phyloP scores from a whole-genome alignment of 2,797 vertebrate species.

The Borostomias antarcticus region DNA sequence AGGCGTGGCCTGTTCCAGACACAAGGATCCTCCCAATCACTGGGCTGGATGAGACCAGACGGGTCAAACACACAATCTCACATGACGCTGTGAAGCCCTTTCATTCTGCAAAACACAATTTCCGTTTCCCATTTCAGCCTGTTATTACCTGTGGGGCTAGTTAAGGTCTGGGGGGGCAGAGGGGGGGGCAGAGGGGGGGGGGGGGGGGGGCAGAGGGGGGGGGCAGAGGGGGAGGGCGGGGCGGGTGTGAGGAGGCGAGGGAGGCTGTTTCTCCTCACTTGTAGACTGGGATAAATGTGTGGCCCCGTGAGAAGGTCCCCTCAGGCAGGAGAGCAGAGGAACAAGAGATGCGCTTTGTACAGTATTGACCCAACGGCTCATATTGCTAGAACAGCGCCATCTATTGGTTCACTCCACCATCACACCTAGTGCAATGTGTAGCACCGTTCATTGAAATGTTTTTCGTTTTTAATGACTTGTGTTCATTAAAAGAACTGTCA shows the following conservation, averaged over 20 bases:
- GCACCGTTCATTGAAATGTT: conserved; percentile 40
- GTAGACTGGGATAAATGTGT: conserved; percentile 53
- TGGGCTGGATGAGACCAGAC: conserved; percentile 51
- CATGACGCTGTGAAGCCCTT: conserved; percentile 58
- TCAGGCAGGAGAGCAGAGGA: conserved; percentile 47
- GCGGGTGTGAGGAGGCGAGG: conserved; percentile 30
- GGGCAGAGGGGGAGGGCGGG: conserved; percentile 30
- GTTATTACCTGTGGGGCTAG: conserved; percentile 50
- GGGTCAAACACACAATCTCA: conserved; percentile 57
- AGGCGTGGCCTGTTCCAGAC: conserved; percentile 31
- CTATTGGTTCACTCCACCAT: conserved; percentile 52
- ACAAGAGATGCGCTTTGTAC: conserved; percentile 18
- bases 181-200: conserved; percentile 8
- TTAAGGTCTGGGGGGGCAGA: conserved; percentile 47
- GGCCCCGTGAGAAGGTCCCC: conserved; percentile 48
- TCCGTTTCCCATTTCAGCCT: conserved; percentile 54
- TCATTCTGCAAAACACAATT: conserved; percentile 46
- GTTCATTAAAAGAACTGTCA: conserved; percentile 57
- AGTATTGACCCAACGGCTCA: conserved; percentile 14
- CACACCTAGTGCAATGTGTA: conserved; percentile 34
- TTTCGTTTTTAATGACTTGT: conserved; percentile 51
- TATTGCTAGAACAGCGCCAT: conserved; percentile 53
- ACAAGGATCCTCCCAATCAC: conserved; percentile 47
- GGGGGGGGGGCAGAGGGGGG: no score
- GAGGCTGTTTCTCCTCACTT: conserved; percentile 30